phyloP scores from a whole-genome alignment of 2,888 invertebrate genomes.

The Cenopis cana region DNA sequence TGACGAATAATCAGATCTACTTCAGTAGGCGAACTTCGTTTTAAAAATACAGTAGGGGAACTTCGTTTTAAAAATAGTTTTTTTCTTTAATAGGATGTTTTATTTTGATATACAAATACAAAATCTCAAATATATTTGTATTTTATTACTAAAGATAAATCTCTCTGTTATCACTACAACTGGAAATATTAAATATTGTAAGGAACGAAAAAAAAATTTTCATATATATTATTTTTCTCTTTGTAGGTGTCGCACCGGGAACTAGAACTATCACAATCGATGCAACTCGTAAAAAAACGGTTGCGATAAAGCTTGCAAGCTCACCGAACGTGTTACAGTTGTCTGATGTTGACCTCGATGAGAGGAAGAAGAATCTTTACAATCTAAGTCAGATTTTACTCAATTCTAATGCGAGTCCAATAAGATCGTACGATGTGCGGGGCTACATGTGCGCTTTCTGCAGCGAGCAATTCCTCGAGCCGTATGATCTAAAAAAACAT shows the following conservation, averaged over 20 bases:
- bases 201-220: constrained; percentile 5
- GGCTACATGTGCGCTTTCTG: constrained; percentile 66
- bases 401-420: constrained; percentile 66
- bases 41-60: no score
- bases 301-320: constrained; percentile 58
- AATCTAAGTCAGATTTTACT: constrained; percentile 60
- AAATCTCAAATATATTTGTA: no score
- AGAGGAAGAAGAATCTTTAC: constrained; percentile 55
- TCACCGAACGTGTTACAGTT: constrained; percentile 27
- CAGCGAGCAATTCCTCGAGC: constrained; percentile 55
- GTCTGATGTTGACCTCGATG: constrained; percentile 36
- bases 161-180: no score
- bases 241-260: constrained; percentile 55
- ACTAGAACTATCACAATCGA: constrained; percentile 55
- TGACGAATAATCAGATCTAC: no score
- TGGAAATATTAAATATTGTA: constrained; percentile 14
- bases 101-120: no score
- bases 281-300: constrained; percentile 49
- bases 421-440: constrained; percentile 56
- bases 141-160: neutral
- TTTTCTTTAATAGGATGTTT: no score
- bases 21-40: no score
- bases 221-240: constrained; percentile 52
- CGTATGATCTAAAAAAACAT: constrained; percentile 61
- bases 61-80: no score